Evolutionary conservation across 2,888 invertebrate genomes (phyloP), one percentile per base, ranked within the genome.

Genomic region (Aquatica leii): DNA sequence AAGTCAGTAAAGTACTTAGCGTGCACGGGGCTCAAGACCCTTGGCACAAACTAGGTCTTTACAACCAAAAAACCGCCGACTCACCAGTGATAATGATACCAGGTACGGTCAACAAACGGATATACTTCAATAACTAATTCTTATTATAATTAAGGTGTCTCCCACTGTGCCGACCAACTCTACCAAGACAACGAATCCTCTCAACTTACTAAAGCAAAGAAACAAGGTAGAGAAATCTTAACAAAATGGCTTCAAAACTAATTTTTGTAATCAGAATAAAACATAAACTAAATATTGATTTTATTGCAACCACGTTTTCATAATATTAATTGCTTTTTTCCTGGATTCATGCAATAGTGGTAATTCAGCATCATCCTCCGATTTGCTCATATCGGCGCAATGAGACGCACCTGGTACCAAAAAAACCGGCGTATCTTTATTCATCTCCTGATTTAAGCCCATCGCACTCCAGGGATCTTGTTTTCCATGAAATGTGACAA

Each of bases 11-110:
- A 18, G 86, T 88, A 0, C 82, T 87, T 12, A 87, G 86, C 72
- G 82, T 84, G 0, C 87, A 88, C 70, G 88, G 88, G 2, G 83
- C 84, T 34, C 72, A 86, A 50, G 88, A 88, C 74, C 88, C 88
- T 1, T 88, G 86, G 85, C 84, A 85, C 69, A 78, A 78, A 34
- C 77, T 87, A 1, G 83, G 87, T 8, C 75, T 87, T 14, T 74
- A 84, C 9, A 77, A 83, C 69, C 83, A 84, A 70, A 66, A 59
- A 1, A 64, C 65, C 46, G 46, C 57, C 18, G 62, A 65, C 20
- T 65, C 74, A 5, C 74, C 76, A 5, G 73, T 72, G 17, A 67
- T 75, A 62, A 58, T 73, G 21, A 65, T 75, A 52, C 53, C 59
- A 49, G 74, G 73, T 71, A 69, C 6, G 24, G 4, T 4, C 2